phyloP scores from a whole-genome alignment of 30 jellyfish, hydroid and myxozoan genomes.

The Sanderia malayensis region DNA sequence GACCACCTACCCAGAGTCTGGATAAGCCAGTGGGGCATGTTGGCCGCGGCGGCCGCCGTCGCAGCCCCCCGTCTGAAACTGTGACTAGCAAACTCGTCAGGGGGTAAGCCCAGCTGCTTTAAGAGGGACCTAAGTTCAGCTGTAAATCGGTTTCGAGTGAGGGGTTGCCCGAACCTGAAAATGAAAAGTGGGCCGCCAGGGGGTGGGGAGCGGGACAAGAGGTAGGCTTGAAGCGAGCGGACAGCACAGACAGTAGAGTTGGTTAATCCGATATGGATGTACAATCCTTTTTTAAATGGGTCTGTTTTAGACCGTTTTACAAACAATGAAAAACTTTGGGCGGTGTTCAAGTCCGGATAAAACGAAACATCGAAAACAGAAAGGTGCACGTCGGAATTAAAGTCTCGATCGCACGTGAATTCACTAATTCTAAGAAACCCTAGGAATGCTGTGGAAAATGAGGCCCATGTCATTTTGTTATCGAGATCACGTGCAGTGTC shows the following conservation, averaged over 20 bases:
- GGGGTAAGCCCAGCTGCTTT: background rate
- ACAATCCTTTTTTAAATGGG: conserved; percentile 17
- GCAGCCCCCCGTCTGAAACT: conserved; percentile 9
- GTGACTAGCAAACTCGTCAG: conserved; percentile 8
- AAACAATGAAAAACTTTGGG: background rate
- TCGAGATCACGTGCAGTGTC: background rate
- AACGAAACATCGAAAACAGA: background rate
- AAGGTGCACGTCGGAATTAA: background rate
- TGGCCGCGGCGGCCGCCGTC: background rate
- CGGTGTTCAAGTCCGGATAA: background rate
- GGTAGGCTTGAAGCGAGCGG: conserved; percentile 8
- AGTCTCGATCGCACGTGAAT: background rate
- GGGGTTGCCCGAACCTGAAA: background rate
- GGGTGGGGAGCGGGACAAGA: background rate
- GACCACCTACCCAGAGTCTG: conserved; percentile 8
- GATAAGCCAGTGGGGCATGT: background rate
- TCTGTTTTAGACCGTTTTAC: conserved; percentile 8
- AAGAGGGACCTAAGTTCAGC: background rate
- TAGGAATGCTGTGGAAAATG: conserved; percentile 2
- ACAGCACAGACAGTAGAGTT: too few relatives aligned
- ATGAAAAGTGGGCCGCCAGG: conserved; percentile 2
- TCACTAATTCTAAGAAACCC: conserved; percentile 22
- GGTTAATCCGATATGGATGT: too few relatives aligned
- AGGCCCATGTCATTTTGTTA: conserved; percentile 11
- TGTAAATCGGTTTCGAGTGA: background rate